Conservation (phyloP, 2,113 vertebrate species). For the Neofelis nebulosa region DNA sequence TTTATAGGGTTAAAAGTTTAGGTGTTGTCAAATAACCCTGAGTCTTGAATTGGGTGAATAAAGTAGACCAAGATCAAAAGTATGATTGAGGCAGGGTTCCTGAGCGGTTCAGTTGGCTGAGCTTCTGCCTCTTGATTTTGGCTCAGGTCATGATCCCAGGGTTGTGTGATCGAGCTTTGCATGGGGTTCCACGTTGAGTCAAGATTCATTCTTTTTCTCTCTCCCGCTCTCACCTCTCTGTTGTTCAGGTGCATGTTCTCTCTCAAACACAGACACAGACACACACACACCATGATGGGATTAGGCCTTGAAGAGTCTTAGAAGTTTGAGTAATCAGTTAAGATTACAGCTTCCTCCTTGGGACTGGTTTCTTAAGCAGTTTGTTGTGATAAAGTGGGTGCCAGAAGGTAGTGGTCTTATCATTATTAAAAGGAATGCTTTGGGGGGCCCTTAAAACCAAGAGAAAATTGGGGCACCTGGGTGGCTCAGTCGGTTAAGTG, state of each 20-base stretch:
- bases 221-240: too few relatives aligned
- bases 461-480: not conserved
- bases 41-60: not conserved
- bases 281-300: not conserved
- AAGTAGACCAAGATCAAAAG: not conserved
- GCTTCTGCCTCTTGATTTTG: too few relatives aligned
- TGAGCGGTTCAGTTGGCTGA: too few relatives aligned
- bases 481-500: too few relatives aligned
- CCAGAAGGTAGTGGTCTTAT: not conserved
- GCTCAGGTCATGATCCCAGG: too few relatives aligned
- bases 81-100: too few relatives aligned
- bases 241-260: too few relatives aligned
- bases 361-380: not conserved
- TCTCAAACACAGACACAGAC: too few relatives aligned
- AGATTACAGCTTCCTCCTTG: not conserved
- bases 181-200: too few relatives aligned
- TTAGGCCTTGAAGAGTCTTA: not conserved
- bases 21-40: not conserved
- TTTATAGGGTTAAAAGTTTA: not conserved
- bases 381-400: not conserved
- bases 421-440: not conserved
- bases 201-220: too few relatives aligned
- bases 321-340: not conserved
- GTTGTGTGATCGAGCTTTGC: too few relatives aligned
- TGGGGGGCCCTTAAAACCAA: not conserved